Conservation (phyloP, 2,888 invertebrate species). For the Dynastes tityus region DNA sequence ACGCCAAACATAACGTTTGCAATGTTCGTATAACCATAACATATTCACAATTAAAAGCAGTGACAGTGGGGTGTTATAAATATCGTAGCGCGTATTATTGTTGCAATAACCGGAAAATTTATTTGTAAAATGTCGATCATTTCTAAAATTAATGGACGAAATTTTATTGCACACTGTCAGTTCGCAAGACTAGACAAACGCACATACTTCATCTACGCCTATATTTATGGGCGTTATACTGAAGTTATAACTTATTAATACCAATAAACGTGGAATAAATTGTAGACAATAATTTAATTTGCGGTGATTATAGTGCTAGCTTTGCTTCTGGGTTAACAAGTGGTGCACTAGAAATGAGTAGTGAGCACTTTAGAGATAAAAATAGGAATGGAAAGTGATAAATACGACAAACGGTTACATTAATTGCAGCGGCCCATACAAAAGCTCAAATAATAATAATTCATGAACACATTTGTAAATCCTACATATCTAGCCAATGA, state of each 20-base stretch:
- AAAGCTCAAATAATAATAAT: too few relatives aligned
- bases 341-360: too few relatives aligned
- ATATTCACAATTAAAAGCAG: conserved; percentile 33
- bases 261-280: conserved; percentile 5
- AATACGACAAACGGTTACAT: too few relatives aligned
- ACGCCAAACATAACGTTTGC: conserved; percentile 13
- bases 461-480: too few relatives aligned
- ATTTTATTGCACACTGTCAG: conserved; percentile 15
- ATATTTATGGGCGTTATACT: conserved; percentile 6
- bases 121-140: conserved; percentile 32
- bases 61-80: conserved; percentile 18
- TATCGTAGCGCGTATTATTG: conserved; percentile 33
- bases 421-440: too few relatives aligned
- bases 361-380: too few relatives aligned
- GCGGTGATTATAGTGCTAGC: not conserved
- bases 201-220: conserved; percentile 2
- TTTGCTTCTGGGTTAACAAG: too few relatives aligned
- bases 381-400: too few relatives aligned
- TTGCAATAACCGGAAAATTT: conserved; percentile 39
- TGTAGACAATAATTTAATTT: conserved; percentile 25
- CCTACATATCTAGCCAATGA: too few relatives aligned
- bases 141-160: conserved; percentile 36
- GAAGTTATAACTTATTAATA: conserved; percentile 16
- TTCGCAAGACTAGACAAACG: not conserved
- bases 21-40: conserved; percentile 14